These are phyloP conservation scores for Polylopha cassiicola DNA, from an alignment of 2,888 invertebrate genomes.

Conservation along the genomic window DNA sequence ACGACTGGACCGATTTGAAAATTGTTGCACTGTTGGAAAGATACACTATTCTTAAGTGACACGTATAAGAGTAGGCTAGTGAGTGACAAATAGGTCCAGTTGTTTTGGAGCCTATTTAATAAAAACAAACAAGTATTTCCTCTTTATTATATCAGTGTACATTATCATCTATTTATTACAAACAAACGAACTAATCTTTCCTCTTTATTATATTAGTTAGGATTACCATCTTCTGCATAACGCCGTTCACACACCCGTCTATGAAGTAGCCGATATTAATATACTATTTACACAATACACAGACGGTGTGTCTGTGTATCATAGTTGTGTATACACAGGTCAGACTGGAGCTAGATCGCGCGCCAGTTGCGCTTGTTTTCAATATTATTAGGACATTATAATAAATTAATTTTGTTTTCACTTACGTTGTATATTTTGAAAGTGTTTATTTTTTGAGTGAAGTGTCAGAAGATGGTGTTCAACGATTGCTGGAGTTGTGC, in stretches of 20 bases:
- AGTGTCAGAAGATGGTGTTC: constrained; percentile 53
- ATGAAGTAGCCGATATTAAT: constrained; percentile 62
- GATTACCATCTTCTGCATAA: constrained; percentile 19
- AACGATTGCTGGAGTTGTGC: constrained; percentile 61
- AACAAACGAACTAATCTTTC: no score
- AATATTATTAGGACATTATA: constrained; percentile 18
- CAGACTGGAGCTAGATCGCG: constrained; percentile 19
- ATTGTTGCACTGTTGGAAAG: no score
- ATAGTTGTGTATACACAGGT: constrained; percentile 7
- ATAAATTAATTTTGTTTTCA: constrained; percentile 25
- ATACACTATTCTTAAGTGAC: no score
- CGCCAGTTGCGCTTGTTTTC: background rate
- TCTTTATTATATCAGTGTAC: no score
- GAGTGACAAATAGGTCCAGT: no score
- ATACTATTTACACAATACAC: constrained; percentile 43
- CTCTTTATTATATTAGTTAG: no score
- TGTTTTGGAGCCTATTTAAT: no score
- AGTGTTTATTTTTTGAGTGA: constrained; percentile 9
- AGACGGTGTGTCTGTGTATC: constrained; percentile 17
- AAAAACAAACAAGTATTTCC: no score
- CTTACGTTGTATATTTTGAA: constrained; percentile 5
- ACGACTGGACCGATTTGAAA: no score
- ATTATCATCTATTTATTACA: no score
- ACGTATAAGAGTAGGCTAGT: no score
- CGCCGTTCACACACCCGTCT: constrained; percentile 20